Evolutionary conservation across 2,797 vertebrate species (phyloP), one percentile per base, ranked within the genome.

Genomic region (Odontamblyopus lacepedii): DNA sequence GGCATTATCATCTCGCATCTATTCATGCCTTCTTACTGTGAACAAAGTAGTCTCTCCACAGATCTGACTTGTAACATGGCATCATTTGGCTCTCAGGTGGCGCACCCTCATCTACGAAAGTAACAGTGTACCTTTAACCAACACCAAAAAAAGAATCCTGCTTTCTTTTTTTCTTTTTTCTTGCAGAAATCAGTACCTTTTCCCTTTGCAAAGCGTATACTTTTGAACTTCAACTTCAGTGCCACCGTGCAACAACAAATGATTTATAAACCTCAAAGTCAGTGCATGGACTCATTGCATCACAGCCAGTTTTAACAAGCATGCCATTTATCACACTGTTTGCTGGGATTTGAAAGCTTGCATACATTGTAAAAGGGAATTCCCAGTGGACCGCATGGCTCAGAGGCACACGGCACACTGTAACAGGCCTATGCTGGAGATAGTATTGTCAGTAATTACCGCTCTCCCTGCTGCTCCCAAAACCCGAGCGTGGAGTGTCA

Each of bases 381-480:
- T 89, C 86, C 83, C 86, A 70, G 69, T 7, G 71, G 88, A 86
- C 75, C 57, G 73, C n/a, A 23, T 68, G 68, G 76, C 79, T 77
- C 63, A 0, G 32, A 86, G 76, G 85, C 76, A 76, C 76, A 77
- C 68, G 62, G 80, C 53, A 63, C 56, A 65, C 82, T 82, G 73
- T 83, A 83, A 73, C 76, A 80, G 74, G 85, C 78, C 82, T 80
- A 88, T 87, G 87, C 88, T 87, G 88, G 87, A 89, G 89, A 89
- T 89, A 89, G 89, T 89, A 86, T 86, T 87, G 83, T 84, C 73
- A 78, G 88, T 92, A 93, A 93, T 93, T 92, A 92, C 91, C 86
- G 77, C 78, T 67, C 78, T 85, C 78, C 87, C 85, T 80, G 81
- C 86, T 91, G 89, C 87, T 89, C 85, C 83, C 78, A 83, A 73